Evolutionary conservation across 2,797 vertebrate genomes (phyloP).

Genomic region (Acanthornis magna): DNA sequence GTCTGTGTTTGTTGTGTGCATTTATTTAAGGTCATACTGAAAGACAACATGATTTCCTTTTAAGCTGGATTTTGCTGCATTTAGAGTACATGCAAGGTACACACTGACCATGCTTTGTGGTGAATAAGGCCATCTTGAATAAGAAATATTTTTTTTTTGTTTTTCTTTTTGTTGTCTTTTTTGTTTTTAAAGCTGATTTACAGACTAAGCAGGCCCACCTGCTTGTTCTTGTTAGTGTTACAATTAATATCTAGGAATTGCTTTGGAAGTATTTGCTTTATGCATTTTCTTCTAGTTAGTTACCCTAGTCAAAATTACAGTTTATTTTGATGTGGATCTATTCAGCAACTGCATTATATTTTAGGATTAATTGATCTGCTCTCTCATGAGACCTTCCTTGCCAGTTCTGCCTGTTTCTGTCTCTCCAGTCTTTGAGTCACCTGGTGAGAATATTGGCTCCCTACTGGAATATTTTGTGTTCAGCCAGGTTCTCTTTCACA

Average conservation of each 20-base stretch:
- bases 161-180: neutral
- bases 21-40: neutral
- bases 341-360: neutral
- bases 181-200: neutral
- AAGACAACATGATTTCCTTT: neutral
- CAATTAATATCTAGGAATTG: neutral
- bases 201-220: neutral
- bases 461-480: neutral
- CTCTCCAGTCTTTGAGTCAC: neutral
- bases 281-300: neutral
- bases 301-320: neutral
- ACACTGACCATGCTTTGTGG: neutral
- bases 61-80: neutral
- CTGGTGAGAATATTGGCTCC: neutral
- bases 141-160: neutral
- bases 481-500: neutral
- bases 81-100: neutral
- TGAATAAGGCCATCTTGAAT: neutral
- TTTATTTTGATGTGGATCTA: neutral
- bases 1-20: neutral
- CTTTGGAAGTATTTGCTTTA: neutral
- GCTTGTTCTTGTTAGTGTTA: neutral
- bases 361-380: neutral
- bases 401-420: neutral
- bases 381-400: neutral